Evolutionary conservation across 1,140 invertebrate species (phyloP).

Genomic region (Lutraria rhynchaena): DNA sequence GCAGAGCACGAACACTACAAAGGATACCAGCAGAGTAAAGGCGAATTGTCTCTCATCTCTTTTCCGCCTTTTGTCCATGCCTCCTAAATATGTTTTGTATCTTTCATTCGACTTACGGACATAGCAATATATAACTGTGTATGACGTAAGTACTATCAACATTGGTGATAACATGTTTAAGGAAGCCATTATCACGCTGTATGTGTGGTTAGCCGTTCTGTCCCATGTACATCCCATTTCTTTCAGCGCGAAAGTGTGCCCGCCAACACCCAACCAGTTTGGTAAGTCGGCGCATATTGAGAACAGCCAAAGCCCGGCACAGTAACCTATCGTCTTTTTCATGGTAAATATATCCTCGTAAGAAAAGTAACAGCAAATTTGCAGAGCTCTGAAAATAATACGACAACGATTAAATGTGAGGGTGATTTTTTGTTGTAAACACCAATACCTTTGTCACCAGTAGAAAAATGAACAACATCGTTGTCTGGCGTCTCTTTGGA

Average conservation of each 20-base stretch:
- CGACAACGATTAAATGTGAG: too few relatives aligned
- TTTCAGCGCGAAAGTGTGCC: conserved; percentile 50
- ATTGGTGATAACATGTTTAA: conserved; percentile 18
- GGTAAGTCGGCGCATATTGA: conserved; percentile 37
- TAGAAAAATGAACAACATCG: too few relatives aligned
- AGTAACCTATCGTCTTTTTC: conserved; percentile 42
- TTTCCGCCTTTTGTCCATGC: not conserved
- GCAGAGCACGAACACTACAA: conserved; percentile 38
- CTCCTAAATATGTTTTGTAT: conserved; percentile 8
- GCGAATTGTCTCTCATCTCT: conserved; percentile 45
- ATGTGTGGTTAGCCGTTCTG: conserved; percentile 34
- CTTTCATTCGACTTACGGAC: conserved; percentile 1
- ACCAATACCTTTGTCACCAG: too few relatives aligned
- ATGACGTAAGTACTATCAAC: conserved; percentile 15
- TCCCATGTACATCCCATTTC: conserved; percentile 58
- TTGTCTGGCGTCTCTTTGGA: too few relatives aligned
- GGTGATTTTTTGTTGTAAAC: too few relatives aligned
- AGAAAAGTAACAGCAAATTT: conserved; percentile 40
- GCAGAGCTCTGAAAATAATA: conserved; percentile 46
- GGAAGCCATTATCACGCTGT: conserved; percentile 10
- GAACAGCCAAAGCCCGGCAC: conserved; percentile 25
- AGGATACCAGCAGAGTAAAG: conserved; percentile 42
- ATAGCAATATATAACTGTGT: conserved; percentile 14
- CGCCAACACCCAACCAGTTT: conserved; percentile 47
- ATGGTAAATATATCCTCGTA: conserved; percentile 40